Percentiles rank a stretch among this genome's conserved stretches.
phyloP scores from a whole-genome alignment of 2,888 invertebrate species.

The Lucinisca nassula region DNA sequence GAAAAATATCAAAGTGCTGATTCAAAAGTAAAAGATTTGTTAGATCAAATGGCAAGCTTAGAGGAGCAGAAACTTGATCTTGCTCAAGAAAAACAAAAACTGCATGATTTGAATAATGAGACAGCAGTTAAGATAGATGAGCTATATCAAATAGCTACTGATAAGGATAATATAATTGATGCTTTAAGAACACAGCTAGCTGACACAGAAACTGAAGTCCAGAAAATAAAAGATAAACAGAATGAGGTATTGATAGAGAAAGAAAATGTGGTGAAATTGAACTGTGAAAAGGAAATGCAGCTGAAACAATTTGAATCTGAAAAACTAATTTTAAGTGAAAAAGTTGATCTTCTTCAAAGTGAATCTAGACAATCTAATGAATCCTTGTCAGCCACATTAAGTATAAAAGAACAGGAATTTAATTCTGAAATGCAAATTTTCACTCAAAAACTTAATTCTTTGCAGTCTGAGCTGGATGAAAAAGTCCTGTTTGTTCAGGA shows the following conservation, averaged over 20 bases:
- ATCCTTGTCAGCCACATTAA: conserved; percentile 65
- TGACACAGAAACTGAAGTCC: conserved; percentile 57
- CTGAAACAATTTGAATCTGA: conserved; percentile 70
- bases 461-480: conserved; percentile 25
- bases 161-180: conserved; percentile 73
- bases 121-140: conserved; percentile 64
- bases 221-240: conserved; percentile 45
- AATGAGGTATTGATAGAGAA: conserved; percentile 40
- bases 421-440: conserved; percentile 59
- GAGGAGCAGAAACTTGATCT: conserved; percentile 61
- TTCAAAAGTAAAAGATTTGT: conserved; percentile 58
- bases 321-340: conserved; percentile 71
- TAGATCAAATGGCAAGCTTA: conserved; percentile 52
- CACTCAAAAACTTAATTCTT: conserved; percentile 40
- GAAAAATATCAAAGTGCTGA: conserved; percentile 68
- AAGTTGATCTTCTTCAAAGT: conserved; percentile 72
- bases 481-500: conserved; percentile 13
- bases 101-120: conserved; percentile 55
- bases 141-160: conserved; percentile 40
- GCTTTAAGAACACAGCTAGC: conserved; percentile 68
- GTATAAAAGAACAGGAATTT: conserved; percentile 61
- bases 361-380: conserved; percentile 24
- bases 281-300: conserved; percentile 35
- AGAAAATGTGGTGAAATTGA: conserved; percentile 46
- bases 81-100: conserved; percentile 59